phyloP scores from a whole-genome alignment of 30 jellyfish, hydroid and myxozoan genomes.

The Catostylus mosaicus region DNA sequence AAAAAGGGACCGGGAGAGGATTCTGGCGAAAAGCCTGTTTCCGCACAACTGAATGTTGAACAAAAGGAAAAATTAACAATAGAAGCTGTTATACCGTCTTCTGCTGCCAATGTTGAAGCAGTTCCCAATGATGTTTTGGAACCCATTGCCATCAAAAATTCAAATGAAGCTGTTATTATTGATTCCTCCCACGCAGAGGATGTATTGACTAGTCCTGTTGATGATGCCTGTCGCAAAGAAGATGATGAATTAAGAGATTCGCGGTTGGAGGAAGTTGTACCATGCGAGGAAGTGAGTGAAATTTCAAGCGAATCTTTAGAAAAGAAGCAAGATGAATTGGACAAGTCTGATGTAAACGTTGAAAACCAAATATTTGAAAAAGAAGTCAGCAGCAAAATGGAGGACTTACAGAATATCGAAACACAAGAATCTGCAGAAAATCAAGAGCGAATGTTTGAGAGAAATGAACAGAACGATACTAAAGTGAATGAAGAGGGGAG shows the following conservation, averaged over 20 bases:
- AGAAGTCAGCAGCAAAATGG: not conserved
- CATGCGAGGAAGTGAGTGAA: not conserved
- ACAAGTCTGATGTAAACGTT: not conserved
- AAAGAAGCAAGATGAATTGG: not conserved
- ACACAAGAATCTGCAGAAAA: not conserved
- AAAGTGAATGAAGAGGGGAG: not conserved
- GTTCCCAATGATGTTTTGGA: not conserved
- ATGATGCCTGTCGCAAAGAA: no score
- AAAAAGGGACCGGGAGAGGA: not conserved
- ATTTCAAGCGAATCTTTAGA: not conserved
- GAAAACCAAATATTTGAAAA: not conserved
- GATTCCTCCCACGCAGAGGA: not conserved
- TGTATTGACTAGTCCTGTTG: not conserved
- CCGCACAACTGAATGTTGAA: not conserved
- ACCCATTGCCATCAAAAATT: not conserved
- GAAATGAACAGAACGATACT: not conserved
- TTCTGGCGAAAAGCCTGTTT: slow-evolving; percentile 1
- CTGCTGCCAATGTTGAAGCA: not conserved
- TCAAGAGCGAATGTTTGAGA: not conserved
- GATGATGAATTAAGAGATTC: no score
- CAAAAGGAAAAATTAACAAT: slow-evolving; percentile 1
- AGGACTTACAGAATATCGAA: not conserved
- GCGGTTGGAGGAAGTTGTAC: not conserved
- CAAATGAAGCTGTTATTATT: slow-evolving; percentile 25
- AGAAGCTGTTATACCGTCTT: slow-evolving; percentile 5